Conservation (phyloP, 2,113 vertebrate genomes). For the Platysternon megacephalum region DNA sequence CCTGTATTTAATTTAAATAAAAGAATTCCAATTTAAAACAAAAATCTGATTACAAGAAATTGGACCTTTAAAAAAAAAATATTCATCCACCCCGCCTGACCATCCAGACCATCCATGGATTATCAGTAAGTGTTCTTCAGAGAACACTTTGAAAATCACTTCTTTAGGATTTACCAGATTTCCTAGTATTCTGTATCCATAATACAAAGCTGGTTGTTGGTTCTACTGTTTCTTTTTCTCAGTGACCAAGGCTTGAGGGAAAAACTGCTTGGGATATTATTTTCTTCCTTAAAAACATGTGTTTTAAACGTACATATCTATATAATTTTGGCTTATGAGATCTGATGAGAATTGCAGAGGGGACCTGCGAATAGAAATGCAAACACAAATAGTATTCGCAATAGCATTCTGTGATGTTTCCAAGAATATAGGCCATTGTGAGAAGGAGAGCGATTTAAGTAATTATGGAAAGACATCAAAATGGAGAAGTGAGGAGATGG, state of each 20-base stretch:
- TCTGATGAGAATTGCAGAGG: neutral
- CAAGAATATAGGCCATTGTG: constrained; percentile 15
- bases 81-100: neutral
- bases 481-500: neutral
- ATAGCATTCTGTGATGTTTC: constrained; percentile 32
- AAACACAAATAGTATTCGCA: neutral
- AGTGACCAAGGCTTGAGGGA: neutral
- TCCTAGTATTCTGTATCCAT: neutral
- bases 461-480: neutral
- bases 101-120: neutral
- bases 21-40: neutral
- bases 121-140: neutral
- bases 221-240: neutral
- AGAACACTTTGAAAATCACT: neutral
- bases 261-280: neutral
- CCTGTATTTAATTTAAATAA: neutral
- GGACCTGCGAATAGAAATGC: neutral
- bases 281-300: neutral
- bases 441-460: constrained; percentile 37
- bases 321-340: neutral
- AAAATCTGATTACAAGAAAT: neutral
- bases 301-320: neutral
- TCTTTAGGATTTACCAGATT: neutral
- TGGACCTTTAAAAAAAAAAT: neutral
- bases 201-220: neutral